Base-by-base conservation (phyloP, 2,888 invertebrate genomes). In the Steinernema hermaphroditum region DNA sequence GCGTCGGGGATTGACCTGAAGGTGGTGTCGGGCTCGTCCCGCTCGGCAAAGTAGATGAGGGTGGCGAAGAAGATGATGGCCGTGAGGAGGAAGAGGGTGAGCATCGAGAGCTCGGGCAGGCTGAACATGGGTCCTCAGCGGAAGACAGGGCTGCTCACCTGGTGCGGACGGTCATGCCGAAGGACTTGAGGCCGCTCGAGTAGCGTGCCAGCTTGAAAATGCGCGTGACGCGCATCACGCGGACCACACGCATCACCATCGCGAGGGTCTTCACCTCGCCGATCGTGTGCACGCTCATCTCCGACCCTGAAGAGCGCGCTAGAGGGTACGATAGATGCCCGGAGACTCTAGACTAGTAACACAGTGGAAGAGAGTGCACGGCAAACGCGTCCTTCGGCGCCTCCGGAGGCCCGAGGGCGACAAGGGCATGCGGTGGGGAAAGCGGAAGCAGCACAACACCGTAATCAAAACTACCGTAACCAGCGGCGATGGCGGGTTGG, bases 61-160 rank as follows among this genome's bases (percentile, higher is more conserved):
- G 85, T 85, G 32, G 81, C 80, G 77, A 85, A 85, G 77, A 85
- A 85, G 34, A 85, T 81, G 8, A 85, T 83, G 14, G 82, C 84
- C n/a, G 85, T 85, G 2, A 82, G 82, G 0, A 84, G 76, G 9
- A 84, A 76, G 78, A 78, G 57, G 24, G 73, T 14, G 14, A 32
- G 70, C 37, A 70, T 44, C 44, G 37, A 4, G 29, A 27, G 9
- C 24, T 71, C 54, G 14, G 50, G 34, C n/a, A 70, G 46, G 12
- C 46, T 44, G 43, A 46, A 70, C 16, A n/a, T n/a, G n/a, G 14
- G 80, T 81, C 27, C 83, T 83, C 16, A 85, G 74, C 69, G 84
- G 84, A 27, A 81, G 76, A 32, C 80, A 0, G 72, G 41, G 37
- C 34, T 32, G 1, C 70, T 69, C 68, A 50, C 78, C 80, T 80